Evolutionary conservation across 1,140 invertebrate genomes (phyloP).

Genomic region (Drosophila kepulauana): DNA sequence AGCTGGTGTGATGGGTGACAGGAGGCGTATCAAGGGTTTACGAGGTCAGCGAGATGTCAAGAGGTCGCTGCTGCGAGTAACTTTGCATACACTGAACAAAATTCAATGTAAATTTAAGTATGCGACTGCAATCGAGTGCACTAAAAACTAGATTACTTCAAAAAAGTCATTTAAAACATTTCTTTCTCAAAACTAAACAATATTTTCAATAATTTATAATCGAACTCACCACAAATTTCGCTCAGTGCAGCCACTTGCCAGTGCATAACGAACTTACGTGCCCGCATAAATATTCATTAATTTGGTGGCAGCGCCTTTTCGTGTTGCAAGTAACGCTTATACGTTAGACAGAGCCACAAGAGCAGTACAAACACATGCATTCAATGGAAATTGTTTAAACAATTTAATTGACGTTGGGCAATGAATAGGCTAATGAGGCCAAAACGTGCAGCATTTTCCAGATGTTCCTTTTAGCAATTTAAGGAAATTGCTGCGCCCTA

Average conservation of each 20-base stretch:
- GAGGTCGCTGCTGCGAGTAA: conserved; percentile 26
- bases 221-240: neutral
- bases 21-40: conserved; percentile 65
- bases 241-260: conserved; percentile 7
- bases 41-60: conserved; percentile 72
- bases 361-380: conserved; percentile 3
- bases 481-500: conserved; percentile 4
- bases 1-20: conserved; percentile 42
- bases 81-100: conserved; percentile 23
- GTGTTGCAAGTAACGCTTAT: conserved; percentile 29
- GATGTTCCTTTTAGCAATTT: conserved; percentile 1
- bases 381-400: neutral
- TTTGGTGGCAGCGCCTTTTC: conserved; percentile 43
- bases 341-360: conserved; percentile 8
- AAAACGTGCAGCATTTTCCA: neutral
- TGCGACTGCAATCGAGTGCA: neutral
- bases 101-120: neutral
- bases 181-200: neutral
- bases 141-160: neutral
- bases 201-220: neutral
- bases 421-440: neutral
- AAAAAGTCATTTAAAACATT: neutral
- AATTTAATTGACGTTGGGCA: conserved; percentile 8
- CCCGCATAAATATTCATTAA: conserved; percentile 77
- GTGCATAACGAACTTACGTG: conserved; percentile 39